A percentile compares a stretch with the other conserved stretches of the same genome.
Conservation (phyloP, 2,797 vertebrate genomes). For the Molossus molossus region DNA sequence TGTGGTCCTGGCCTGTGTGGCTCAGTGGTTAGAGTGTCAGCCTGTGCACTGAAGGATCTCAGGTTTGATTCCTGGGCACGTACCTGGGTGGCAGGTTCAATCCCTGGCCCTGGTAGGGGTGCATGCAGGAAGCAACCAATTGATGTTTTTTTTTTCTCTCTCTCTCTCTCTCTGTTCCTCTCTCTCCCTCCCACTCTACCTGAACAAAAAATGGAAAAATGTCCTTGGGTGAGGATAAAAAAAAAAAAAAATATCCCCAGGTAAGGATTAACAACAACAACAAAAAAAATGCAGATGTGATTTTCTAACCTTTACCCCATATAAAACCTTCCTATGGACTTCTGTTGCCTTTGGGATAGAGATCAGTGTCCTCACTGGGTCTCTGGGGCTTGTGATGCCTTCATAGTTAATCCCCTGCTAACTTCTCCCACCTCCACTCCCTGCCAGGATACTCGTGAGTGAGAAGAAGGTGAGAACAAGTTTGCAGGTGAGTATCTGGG, state of each 20-base stretch:
- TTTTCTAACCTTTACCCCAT: background rate
- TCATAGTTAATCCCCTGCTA: background rate
- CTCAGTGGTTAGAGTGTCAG: background rate
- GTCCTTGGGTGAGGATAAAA: too few relatives aligned
- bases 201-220: too few relatives aligned
- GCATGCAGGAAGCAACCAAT: background rate
- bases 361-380: too few relatives aligned
- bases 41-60: background rate
- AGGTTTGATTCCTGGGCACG: background rate
- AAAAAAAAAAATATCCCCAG: background rate
- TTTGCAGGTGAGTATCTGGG: background rate
- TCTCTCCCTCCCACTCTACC: too few relatives aligned
- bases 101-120: background rate
- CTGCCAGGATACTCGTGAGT: background rate
- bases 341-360: background rate
- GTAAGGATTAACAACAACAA: background rate
- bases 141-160: background rate
- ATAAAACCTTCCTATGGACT: background rate
- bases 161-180: too few relatives aligned
- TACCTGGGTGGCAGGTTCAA: background rate
- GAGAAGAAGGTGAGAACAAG: background rate
- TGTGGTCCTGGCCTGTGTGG: background rate
- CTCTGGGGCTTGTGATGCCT: background rate
- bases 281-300: background rate
- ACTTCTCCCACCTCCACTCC: background rate